Conservation (phyloP, 2,113 vertebrate genomes). For the Vidua macroura region DNA sequence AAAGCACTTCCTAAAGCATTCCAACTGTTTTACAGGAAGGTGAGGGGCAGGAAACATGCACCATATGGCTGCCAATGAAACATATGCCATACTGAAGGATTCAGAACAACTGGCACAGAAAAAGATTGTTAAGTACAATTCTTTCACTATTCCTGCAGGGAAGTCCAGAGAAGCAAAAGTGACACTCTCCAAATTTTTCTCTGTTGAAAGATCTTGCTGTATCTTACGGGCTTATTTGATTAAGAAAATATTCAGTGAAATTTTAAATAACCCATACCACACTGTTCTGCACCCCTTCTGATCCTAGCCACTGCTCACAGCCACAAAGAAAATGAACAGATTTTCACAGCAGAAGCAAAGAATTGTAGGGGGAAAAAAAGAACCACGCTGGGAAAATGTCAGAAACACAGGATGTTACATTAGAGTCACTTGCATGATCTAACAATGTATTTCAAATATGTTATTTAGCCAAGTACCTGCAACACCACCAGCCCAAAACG, state of each 20-base stretch:
- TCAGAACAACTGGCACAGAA: background rate
- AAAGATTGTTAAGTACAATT: background rate
- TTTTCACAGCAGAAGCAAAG: background rate
- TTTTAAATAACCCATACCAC: background rate
- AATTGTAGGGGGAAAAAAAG: background rate
- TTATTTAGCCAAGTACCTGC: background rate
- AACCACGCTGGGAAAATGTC: background rate
- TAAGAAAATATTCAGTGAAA: background rate
- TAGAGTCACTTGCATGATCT: background rate
- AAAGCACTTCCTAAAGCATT: background rate
- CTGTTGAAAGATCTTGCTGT: background rate
- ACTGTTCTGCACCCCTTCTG: background rate
- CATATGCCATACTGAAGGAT: background rate
- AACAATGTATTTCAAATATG: background rate
- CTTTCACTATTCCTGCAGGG: background rate
- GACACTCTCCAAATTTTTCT: background rate
- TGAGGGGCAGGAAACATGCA: background rate
- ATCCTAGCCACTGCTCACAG: background rate
- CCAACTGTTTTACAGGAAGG: background rate
- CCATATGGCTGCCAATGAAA: background rate
- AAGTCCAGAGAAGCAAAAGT: background rate
- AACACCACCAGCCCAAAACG: background rate
- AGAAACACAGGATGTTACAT: background rate
- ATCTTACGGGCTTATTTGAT: background rate
- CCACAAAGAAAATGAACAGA: background rate